Conservation (phyloP, 2,113 vertebrate genomes). For the Phaethon lepturus region DNA sequence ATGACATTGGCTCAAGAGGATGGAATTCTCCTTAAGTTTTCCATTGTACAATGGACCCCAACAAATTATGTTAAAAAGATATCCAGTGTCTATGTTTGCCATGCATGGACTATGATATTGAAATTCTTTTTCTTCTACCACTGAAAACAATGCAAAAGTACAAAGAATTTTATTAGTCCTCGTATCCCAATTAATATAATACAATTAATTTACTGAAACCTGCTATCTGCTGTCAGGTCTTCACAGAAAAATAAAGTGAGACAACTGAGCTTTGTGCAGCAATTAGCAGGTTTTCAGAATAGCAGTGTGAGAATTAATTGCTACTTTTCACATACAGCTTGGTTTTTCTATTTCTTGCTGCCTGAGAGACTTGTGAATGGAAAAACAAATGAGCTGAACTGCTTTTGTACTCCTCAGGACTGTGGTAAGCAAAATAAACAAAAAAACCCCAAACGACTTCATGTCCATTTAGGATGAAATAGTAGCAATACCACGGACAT, state of each 20-base stretch:
- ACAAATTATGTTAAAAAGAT: neutral
- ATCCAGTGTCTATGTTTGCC: accelerated
- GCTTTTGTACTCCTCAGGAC: neutral
- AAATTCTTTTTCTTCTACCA: neutral
- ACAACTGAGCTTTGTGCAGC: neutral
- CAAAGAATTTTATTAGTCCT: neutral
- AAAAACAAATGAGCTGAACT: neutral
- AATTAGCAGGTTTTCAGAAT: conserved; percentile 31
- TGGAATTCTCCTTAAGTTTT: neutral
- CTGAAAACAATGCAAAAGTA: neutral
- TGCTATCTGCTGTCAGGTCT: neutral
- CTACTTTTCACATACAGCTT: neutral
- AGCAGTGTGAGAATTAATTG: neutral
- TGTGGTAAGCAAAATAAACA: neutral
- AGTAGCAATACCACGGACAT: neutral
- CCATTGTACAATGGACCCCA: neutral
- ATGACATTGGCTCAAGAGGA: neutral
- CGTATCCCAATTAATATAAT: neutral
- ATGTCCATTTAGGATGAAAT: neutral
- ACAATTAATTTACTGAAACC: neutral
- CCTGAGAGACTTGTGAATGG: neutral
- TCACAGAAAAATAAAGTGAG: neutral
- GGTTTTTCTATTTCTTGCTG: neutral
- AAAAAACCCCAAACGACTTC: accelerated
- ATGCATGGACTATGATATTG: neutral